Conservation (phyloP, 2,113 vertebrate genomes). For the Fulica atra region DNA sequence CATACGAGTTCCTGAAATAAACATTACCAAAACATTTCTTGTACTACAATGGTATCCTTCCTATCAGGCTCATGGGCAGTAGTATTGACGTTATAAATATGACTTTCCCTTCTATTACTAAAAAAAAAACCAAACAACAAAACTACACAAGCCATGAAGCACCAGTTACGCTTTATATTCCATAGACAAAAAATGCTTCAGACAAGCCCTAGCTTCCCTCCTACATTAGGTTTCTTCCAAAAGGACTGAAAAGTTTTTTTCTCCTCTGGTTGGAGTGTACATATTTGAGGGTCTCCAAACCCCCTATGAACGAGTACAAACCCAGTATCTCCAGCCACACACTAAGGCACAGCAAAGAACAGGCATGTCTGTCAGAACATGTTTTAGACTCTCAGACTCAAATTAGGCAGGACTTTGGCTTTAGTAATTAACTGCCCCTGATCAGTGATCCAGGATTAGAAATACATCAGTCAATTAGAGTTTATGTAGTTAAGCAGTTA, state of each 20-base stretch:
- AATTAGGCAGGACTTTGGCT: background rate
- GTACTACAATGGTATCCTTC: rapidly evolving
- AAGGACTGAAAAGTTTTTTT: background rate
- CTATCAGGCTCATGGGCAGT: background rate
- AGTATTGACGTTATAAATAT: background rate
- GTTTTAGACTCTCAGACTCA: background rate
- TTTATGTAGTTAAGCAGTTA: constrained; percentile 34
- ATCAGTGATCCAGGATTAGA: constrained; percentile 33
- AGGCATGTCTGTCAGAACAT: background rate
- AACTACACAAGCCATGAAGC: background rate
- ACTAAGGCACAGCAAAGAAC: background rate
- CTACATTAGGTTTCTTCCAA: background rate
- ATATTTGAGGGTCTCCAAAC: background rate
- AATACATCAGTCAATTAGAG: constrained; percentile 37
- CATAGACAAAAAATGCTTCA: background rate
- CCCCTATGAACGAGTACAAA: background rate
- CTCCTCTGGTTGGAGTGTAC: background rate
- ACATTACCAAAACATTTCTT: background rate
- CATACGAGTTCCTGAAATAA: background rate
- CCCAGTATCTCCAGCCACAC: background rate
- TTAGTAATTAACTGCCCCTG: background rate
- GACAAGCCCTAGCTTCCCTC: background rate
- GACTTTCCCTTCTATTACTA: background rate
- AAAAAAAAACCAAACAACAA: background rate
- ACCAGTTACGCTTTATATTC: background rate